phyloP scores from a whole-genome alignment of 2,888 invertebrate species.

The Sarcophaga carnaria region DNA sequence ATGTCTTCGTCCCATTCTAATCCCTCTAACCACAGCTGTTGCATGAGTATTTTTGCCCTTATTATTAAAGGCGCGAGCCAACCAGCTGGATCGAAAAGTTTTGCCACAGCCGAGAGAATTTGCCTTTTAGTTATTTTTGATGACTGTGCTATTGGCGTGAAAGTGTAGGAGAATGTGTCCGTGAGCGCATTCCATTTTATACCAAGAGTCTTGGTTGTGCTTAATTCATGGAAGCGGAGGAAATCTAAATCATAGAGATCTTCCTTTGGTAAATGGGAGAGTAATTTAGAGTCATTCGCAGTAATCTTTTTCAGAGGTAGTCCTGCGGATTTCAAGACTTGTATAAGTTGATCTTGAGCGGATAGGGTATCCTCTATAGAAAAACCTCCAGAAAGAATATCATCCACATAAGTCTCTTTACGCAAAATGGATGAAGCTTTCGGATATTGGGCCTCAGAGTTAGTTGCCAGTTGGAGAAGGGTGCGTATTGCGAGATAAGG shows the following conservation, averaged over 20 bases:
- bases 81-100: slow-evolving; percentile 32
- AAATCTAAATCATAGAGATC: slow-evolving; percentile 18
- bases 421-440: too few relatives aligned
- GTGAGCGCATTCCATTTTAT: slow-evolving; percentile 42
- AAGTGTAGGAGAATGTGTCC: slow-evolving; percentile 22
- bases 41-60: slow-evolving; percentile 49
- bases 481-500: too few relatives aligned
- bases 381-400: too few relatives aligned
- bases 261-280: background rate
- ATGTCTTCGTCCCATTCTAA: too few relatives aligned
- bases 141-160: background rate
- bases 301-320: too few relatives aligned
- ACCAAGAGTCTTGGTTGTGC: slow-evolving; percentile 27
- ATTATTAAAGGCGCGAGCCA: slow-evolving; percentile 50
- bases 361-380: too few relatives aligned
- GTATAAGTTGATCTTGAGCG: too few relatives aligned
- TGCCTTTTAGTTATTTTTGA: background rate
- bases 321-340: background rate
- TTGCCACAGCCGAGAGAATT: slow-evolving; percentile 8
- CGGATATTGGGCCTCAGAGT: too few relatives aligned
- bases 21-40: slow-evolving; percentile 52
- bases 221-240: slow-evolving; percentile 1
- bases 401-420: too few relatives aligned
- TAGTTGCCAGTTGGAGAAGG: too few relatives aligned
- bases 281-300: background rate